phyloP scores from a whole-genome alignment of 2,888 invertebrate genomes.

The Eupelmus urozonus region DNA sequence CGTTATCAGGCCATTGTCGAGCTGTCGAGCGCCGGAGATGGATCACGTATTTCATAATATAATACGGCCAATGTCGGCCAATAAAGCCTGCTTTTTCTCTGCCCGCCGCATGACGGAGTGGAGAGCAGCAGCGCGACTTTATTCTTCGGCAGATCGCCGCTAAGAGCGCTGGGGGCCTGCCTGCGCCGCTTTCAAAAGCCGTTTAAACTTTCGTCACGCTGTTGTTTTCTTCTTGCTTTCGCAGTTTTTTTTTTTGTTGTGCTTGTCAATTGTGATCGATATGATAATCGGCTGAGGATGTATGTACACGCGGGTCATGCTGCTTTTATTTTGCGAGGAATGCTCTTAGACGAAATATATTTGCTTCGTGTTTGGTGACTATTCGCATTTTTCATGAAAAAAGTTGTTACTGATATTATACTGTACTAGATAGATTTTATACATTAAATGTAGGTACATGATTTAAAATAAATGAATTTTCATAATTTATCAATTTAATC shows the following conservation, averaged over 20 bases:
- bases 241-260: constrained; percentile 14
- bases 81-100: constrained; percentile 74
- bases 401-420: no score
- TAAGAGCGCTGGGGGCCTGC: no score
- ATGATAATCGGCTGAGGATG: constrained; percentile 46
- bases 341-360: no score
- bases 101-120: constrained; percentile 58
- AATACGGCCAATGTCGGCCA: constrained; percentile 72
- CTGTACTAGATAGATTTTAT: no score
- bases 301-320: no score
- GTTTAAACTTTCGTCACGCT: constrained; percentile 50
- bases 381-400: no score
- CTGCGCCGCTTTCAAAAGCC: constrained; percentile 9
- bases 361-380: no score
- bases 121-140: constrained; percentile 3
- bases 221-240: constrained; percentile 25
- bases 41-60: constrained; percentile 72
- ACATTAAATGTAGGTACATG: no score
- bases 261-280: constrained; percentile 50
- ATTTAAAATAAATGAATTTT: no score
- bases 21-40: constrained; percentile 71
- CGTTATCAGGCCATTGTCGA: constrained; percentile 71
- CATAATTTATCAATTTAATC: no score
- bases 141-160: neutral
- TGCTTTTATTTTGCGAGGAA: no score